phyloP scores from a whole-genome alignment of 2,797 vertebrate species.

The Syncerus caffer region DNA sequence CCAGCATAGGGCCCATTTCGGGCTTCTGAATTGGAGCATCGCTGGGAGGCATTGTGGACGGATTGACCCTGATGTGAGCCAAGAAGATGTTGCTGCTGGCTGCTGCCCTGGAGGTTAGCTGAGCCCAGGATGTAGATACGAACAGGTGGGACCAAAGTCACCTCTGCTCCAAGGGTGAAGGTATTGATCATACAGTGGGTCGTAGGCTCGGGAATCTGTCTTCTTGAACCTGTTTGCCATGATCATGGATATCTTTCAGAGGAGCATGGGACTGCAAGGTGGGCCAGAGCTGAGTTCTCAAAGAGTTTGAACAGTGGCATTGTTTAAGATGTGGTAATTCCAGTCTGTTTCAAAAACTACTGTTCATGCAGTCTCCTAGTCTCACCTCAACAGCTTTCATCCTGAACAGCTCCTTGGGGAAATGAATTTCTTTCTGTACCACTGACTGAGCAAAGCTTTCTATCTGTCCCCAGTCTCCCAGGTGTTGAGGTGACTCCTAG shows the following conservation, averaged over 20 bases:
- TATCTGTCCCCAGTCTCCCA: neutral
- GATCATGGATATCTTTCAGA: neutral
- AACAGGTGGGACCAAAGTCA: neutral
- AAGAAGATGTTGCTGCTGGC: neutral
- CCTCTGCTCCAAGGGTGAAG: too few species aligned
- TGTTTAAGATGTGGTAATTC: neutral
- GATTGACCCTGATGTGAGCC: neutral
- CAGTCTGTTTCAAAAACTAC: neutral
- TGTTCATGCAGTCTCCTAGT: neutral
- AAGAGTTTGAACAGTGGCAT: neutral
- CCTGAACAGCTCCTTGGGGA: neutral
- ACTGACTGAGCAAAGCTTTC: neutral
- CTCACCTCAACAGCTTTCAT: neutral
- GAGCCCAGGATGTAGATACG: neutral
- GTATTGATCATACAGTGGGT: neutral
- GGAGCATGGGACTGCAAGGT: neutral
- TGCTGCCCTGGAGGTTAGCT: neutral
- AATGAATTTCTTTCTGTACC: neutral
- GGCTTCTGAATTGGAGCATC: neutral
- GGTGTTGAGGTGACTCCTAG: neutral
- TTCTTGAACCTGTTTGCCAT: neutral
- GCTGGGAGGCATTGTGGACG: neutral
- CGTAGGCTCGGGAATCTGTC: neutral
- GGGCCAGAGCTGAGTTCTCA: neutral
- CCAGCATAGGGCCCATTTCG: rapidly evolving